Evolutionary conservation across 2,888 invertebrate species (phyloP), one percentile per base, ranked within the genome.

Genomic region (Tortrix viridana): DNA sequence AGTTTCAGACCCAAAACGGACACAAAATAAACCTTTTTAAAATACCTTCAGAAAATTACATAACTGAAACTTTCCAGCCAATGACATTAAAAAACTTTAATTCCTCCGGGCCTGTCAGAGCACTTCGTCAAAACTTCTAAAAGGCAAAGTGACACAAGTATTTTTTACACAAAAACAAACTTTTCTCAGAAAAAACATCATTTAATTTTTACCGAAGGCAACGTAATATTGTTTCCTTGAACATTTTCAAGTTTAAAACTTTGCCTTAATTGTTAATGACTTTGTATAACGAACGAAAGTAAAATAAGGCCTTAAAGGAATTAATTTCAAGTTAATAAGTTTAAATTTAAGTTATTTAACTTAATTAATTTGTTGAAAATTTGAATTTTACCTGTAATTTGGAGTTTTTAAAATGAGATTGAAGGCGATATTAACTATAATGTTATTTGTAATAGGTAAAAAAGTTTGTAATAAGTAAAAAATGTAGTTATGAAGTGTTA

Each of bases 321-420:
- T 58, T 57, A 58, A 58, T 63, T 63, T 58, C 43, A 41, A 63
- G 47, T 62, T 57, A 53, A 63, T 58, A 57, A 63, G 53, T 63
- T 62, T 52, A 63, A 57, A 38, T 62, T 50, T 38, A 52, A 62
- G 56, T 62, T 60, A 60, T 43, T 61, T 55, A 48, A 55, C 16
- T 62, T 37, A 52, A 46, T 57, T 53, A 52, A 63, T 57, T 48
- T 52, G 62, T 55, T 55, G 44, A 14, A 49, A 60, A 47, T 60
- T 60, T 41, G 4, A 54, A 49, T 48, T 54, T 22, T 54, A 55
- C 60, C n/a, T 60, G 22, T 19, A 12, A 26, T 55, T 20, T 44
- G 3, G n/a, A 38, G 22, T 43, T 60, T 22, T 16, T 22, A 1
- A 18, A 22, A 18, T 23, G 14, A 20, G n/a, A 32, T 3, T 4